Conservation (phyloP, 1,140 invertebrate genomes). For the Nixonia krombeini region DNA sequence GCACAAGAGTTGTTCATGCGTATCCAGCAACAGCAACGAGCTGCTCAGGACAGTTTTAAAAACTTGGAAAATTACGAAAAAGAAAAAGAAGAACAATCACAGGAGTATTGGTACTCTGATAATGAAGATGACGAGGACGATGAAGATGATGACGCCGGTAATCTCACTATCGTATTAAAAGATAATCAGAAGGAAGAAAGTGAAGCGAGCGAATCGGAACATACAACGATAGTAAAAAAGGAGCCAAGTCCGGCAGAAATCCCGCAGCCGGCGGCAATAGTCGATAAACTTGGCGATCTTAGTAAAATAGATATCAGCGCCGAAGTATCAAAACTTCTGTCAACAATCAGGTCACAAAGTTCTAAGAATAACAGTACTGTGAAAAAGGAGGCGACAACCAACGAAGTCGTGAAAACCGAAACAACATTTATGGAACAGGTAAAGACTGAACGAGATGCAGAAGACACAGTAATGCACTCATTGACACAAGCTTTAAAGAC, state of each 20-base stretch:
- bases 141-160: conserved; percentile 68
- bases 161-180: conserved; percentile 67
- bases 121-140: conserved; percentile 77
- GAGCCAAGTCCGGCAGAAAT: conserved; percentile 39
- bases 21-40: conserved; percentile 79
- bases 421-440: neutral
- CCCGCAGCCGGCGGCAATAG: conserved; percentile 69
- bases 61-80: conserved; percentile 72
- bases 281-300: conserved; percentile 79
- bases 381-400: conserved; percentile 9
- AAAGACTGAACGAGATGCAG: conserved; percentile 4
- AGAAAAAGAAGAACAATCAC: conserved; percentile 71
- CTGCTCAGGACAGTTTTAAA: conserved; percentile 68
- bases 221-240: conserved; percentile 7
- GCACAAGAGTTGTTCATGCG: conserved; percentile 79
- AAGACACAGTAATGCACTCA: neutral
- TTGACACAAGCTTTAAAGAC: conserved; percentile 1
- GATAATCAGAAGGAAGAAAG: conserved; percentile 61
- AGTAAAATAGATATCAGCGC: conserved; percentile 83
- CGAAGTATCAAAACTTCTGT: conserved; percentile 79
- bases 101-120: conserved; percentile 85
- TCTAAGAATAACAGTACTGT: conserved; percentile 33
- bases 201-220: conserved; percentile 38
- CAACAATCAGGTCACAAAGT: conserved; percentile 75
- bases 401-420: conserved; percentile 2